Conservation (phyloP, 1,140 invertebrate species). For the Samia ricini region DNA sequence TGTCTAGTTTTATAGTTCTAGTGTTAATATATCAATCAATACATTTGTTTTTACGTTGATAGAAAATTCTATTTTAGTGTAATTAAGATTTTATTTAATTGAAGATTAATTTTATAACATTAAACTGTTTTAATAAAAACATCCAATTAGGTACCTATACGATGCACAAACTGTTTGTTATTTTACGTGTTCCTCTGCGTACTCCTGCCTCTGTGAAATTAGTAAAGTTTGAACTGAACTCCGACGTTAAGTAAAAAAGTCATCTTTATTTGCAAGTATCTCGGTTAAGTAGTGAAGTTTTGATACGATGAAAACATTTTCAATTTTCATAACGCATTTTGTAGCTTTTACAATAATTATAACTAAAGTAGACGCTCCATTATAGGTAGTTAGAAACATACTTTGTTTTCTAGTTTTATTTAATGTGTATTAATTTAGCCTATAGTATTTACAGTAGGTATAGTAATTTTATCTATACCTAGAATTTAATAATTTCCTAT, state of each 20-base stretch:
- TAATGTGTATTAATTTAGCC: too few species aligned
- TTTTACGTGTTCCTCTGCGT: conserved; percentile 12
- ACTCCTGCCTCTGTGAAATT: conserved; percentile 18
- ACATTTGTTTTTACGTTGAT: too few species aligned
- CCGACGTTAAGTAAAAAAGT: conserved; percentile 26
- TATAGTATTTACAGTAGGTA: too few species aligned
- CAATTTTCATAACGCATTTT: conserved; percentile 21
- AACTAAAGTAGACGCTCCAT: conserved; percentile 10
- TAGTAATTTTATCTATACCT: too few species aligned
- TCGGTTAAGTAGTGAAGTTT: conserved; percentile 27
- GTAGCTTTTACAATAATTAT: conserved; percentile 28
- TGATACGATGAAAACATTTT: conserved; percentile 30
- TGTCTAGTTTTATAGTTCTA: too few species aligned
- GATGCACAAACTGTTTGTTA: conserved; percentile 19
- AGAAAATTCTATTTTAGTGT: background rate
- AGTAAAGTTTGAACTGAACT: conserved; percentile 25
- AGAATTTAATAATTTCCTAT: too few species aligned
- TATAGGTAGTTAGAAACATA: background rate
- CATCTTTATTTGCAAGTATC: conserved; percentile 25
- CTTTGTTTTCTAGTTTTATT: background rate
- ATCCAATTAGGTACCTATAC: conserved; percentile 20
- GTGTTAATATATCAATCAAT: too few species aligned
- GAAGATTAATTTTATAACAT: background rate
- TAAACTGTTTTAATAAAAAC: conserved; percentile 19
- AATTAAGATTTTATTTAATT: background rate